Evolutionary conservation across 2,797 vertebrate species (phyloP).

Genomic region (Cyprinella venusta): DNA sequence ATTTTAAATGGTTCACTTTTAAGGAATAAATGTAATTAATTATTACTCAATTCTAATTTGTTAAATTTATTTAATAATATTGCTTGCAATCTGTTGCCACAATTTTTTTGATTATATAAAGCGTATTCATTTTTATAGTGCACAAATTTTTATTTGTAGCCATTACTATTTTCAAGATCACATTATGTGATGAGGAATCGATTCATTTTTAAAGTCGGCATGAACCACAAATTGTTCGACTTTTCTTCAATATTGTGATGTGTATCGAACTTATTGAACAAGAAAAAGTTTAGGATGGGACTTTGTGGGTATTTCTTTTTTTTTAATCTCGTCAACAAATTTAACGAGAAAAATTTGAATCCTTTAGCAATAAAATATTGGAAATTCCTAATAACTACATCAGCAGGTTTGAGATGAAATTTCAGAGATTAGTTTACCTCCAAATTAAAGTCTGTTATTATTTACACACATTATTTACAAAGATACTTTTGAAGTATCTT

Average conservation of each 20-base stretch:
- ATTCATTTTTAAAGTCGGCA: neutral
- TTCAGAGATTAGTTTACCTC: neutral
- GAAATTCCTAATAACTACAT: neutral
- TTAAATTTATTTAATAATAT: too few relatives aligned
- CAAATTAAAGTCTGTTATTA: neutral
- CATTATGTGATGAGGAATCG: neutral
- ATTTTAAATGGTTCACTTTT: too few relatives aligned
- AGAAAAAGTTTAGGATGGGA: neutral
- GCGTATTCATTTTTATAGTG: too few relatives aligned
- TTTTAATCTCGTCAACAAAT: neutral
- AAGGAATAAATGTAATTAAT: too few relatives aligned
- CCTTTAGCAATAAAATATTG: neutral
- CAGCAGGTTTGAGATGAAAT: neutral
- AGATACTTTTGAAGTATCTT: neutral
- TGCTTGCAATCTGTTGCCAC: too few relatives aligned
- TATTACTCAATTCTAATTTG: too few relatives aligned
- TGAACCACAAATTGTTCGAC: neutral
- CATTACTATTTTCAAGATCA: neutral
- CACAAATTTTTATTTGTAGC: too few relatives aligned
- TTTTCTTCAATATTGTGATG: neutral
- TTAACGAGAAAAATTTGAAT: neutral
- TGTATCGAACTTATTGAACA: neutral
- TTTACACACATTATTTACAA: too few relatives aligned
- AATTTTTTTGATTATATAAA: too few relatives aligned
- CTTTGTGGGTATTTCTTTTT: neutral